A percentile compares a stretch with the other conserved stretches of the same genome.
Evolutionary conservation across 2,888 invertebrate genomes (phyloP).

Genomic region (Mythimna loreyi): DNA sequence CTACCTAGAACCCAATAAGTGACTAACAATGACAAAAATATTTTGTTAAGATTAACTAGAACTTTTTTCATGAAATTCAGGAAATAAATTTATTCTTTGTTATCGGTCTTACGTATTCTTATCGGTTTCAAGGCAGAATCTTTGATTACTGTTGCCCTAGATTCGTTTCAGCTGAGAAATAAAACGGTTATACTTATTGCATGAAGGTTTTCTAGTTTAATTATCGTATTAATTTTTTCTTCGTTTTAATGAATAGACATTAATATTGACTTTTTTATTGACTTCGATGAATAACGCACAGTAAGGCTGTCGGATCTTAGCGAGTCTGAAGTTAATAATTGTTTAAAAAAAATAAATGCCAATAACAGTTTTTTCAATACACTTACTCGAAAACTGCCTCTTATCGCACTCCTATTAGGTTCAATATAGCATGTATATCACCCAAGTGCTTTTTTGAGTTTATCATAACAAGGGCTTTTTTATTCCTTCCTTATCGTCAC

Average conservation of each 20-base stretch:
- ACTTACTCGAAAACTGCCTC: no score
- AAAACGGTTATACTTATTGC: slow-evolving; percentile 27
- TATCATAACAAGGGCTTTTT: no score
- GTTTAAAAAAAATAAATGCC: no score
- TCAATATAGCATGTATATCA: no score
- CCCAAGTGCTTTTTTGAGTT: no score
- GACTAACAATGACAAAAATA: neutral
- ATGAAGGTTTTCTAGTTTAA: slow-evolving; percentile 32
- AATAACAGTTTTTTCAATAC: no score
- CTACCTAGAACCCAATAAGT: no score
- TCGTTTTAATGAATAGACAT: neutral
- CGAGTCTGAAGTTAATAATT: no score
- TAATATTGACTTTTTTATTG: neutral
- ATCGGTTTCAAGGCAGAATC: slow-evolving; percentile 51
- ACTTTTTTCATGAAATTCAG: slow-evolving; percentile 28
- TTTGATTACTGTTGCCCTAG: slow-evolving; percentile 48
- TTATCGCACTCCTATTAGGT: no score
- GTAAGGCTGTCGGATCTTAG: no score
- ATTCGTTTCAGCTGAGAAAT: slow-evolving; percentile 33
- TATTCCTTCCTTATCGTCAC: no score
- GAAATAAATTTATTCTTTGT: slow-evolving; percentile 26
- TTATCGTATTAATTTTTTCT: neutral
- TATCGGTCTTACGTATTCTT: slow-evolving; percentile 32
- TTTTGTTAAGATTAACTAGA: slow-evolving; percentile 1
- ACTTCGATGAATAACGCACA: no score